A percentile compares a stretch with the other conserved stretches of the same genome.
Conservation (phyloP, 1,140 invertebrate species). For the Trichomalopsis sarcophagae region DNA sequence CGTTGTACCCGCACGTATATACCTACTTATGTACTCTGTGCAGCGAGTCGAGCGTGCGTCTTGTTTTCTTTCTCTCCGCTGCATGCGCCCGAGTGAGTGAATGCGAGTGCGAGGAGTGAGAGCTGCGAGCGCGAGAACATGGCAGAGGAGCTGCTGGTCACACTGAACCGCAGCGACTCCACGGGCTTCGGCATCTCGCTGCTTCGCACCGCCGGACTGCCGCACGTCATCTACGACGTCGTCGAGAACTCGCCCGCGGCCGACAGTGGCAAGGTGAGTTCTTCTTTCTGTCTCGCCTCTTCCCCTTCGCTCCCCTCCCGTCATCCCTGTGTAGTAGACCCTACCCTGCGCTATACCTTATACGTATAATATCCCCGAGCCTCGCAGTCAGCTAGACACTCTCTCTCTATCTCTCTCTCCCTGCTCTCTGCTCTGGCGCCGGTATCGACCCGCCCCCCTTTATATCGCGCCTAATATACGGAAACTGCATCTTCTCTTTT, state of each 20-base stretch:
- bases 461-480: constrained; percentile 63
- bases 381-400: neutral
- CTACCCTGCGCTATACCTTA: neutral
- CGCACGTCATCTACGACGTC: constrained; percentile 94
- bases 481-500: constrained; percentile 60
- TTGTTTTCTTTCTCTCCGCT: neutral
- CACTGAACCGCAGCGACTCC: constrained; percentile 87
- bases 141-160: constrained; percentile 91
- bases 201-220: constrained; percentile 89
- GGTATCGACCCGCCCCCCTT: constrained; percentile 61
- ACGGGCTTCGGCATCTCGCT: constrained; percentile 92
- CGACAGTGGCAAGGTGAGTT: constrained; percentile 88
- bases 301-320: neutral
- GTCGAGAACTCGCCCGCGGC: constrained; percentile 93
- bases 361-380: neutral
- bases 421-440: constrained; percentile 18
- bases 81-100: neutral
- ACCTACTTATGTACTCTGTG: neutral
- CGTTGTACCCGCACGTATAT: neutral
- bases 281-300: neutral
- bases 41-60: neutral
- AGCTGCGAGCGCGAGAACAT: constrained; percentile 74
- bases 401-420: neutral
- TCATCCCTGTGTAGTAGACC: neutral
- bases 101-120: constrained; percentile 22